Evolutionary conservation across 1,140 invertebrate genomes (phyloP), one percentile per base, ranked within the genome.

Genomic region (Tetraneura akinire): DNA sequence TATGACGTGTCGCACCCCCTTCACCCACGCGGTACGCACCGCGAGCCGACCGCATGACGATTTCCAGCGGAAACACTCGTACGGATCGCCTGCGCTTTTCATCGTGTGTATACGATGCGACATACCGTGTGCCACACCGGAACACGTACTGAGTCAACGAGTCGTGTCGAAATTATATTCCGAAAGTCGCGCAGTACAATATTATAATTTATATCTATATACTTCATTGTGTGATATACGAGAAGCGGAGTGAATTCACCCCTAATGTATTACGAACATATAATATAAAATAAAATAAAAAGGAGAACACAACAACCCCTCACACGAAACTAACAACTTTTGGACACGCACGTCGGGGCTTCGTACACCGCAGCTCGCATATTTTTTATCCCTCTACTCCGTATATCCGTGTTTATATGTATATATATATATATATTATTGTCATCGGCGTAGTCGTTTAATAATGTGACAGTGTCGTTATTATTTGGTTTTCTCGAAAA

Each of bases 1-100:
- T 14, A 93, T 88, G 1, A 90, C 91, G 85, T 93, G 92, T 64
- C 91, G 87, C 81, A 91, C 88, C 2, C 91, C 91, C 82, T 91
- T 88, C 23, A 91, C 88, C 91, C 91, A 92, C 2, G 92, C 88
- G 2, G 91, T 92, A 81, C 87, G 87, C 4, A 92, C 89, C 83
- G 90, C 91, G 81, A 92, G 87, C 47, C 91, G 90, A 83, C 90
- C 86, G 82, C 89, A 88, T 37, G 91, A 92, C 14, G 91, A 90
- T 83, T 91, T 89, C 92, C 92, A 92, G 81, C 88, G 88, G 18
- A 87, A 85, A 21, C 86, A 53, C 82, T 45, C 74, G 16, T 78
- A 78, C 32, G 55, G 53, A 21, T 29, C 32, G 14, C 16, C 23
- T 21, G 55, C 21, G 6, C 55, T 42, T 26, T 78, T 78, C 74